phyloP scores from a whole-genome alignment of 2,888 invertebrate genomes.

The Tetragonula carbonaria region DNA sequence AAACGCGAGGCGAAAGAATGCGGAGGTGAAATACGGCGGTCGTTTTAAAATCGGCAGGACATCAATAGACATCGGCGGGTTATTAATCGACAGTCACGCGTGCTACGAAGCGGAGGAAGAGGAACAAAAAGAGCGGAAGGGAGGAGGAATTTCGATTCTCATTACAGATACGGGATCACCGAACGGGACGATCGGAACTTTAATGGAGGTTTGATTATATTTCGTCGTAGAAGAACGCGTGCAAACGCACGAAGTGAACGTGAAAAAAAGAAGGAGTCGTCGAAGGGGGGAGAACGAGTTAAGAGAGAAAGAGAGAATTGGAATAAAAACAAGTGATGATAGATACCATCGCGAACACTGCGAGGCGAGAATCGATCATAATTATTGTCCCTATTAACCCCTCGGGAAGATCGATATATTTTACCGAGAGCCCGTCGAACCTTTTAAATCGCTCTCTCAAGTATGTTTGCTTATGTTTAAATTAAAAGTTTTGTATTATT shows the following conservation, averaged over 20 bases:
- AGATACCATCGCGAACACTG: conserved; percentile 60
- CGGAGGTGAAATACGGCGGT: background rate
- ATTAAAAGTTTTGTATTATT: conserved; percentile 21
- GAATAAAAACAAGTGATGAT: conserved; percentile 61
- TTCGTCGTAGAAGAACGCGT: conserved; percentile 56
- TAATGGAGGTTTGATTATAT: conserved; percentile 68
- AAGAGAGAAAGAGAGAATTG: background rate
- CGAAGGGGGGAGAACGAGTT: background rate
- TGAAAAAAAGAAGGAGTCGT: background rate
- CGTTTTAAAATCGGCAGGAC: conserved; percentile 27
- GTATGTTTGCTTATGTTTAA: conserved; percentile 14
- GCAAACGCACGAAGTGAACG: conserved; percentile 14
- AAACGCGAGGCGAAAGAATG: background rate
- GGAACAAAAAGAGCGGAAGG: conserved; percentile 11
- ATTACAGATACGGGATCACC: conserved; percentile 70
- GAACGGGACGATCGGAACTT: conserved; percentile 65
- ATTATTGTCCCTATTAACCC: conserved; percentile 68
- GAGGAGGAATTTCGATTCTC: conserved; percentile 68
- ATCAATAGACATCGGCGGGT: conserved; percentile 43
- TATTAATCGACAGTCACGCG: conserved; percentile 68
- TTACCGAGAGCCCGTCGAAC: conserved; percentile 34
- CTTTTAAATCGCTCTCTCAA: conserved; percentile 47
- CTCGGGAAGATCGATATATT: conserved; percentile 45
- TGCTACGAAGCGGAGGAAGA: conserved; percentile 1
- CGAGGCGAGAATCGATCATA: conserved; percentile 66